phyloP scores from a whole-genome alignment of 2,888 invertebrate genomes.

The Capitulum mitella region DNA sequence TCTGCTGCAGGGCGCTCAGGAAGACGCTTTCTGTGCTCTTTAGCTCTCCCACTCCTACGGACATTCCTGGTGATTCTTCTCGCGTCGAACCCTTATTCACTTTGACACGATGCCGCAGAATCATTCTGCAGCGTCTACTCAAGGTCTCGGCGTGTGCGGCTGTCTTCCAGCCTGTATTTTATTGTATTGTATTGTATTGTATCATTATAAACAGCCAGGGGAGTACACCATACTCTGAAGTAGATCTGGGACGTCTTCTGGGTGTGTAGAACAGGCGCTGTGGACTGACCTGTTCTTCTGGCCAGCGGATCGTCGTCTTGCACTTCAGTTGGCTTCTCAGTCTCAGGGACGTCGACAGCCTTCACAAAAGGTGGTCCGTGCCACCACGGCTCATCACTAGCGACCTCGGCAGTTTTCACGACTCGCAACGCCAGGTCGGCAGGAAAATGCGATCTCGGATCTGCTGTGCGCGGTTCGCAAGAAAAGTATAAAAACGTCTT shows the following conservation, averaged over 20 bases:
- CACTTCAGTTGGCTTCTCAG: neutral
- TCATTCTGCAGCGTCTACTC: too few relatives aligned
- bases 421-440: neutral
- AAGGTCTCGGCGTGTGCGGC: too few relatives aligned
- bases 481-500: neutral
- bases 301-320: neutral
- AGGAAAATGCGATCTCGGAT: neutral
- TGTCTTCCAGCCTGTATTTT: too few relatives aligned
- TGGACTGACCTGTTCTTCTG: neutral
- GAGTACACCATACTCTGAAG: too few relatives aligned
- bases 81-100: too few relatives aligned
- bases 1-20: too few relatives aligned
- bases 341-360: too few relatives aligned
- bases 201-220: neutral
- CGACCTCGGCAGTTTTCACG: neutral
- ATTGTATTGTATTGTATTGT: too few relatives aligned
- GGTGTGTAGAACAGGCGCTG: neutral
- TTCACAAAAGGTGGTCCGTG: neutral
- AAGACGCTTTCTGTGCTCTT: too few relatives aligned
- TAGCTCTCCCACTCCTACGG: too few relatives aligned
- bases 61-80: too few relatives aligned
- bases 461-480: constrained; percentile 1
- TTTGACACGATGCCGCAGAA: too few relatives aligned
- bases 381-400: neutral
- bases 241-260: neutral